These are phyloP conservation scores for Bombus terrestris DNA, from an alignment of 1,140 invertebrate genomes.

Conservation along the genomic window DNA sequence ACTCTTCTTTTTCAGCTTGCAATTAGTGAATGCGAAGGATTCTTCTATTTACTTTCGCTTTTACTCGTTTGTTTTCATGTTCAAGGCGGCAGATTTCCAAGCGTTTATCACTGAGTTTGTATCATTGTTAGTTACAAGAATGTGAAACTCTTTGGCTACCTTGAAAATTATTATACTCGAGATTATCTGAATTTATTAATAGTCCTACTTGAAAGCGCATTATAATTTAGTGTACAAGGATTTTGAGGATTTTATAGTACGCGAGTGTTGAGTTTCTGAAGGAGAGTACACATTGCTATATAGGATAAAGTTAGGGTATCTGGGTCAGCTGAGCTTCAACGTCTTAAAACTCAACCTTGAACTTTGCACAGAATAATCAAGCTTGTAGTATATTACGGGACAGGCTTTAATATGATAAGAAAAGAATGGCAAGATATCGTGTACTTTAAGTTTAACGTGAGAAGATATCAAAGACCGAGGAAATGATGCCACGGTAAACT, in stretches of 20 bases:
- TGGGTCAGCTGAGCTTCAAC: background rate
- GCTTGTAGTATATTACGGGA: background rate
- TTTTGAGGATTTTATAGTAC: background rate
- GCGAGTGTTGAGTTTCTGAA: background rate
- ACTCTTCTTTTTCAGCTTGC: background rate
- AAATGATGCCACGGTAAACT: background rate
- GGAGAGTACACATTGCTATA: background rate
- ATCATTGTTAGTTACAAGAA: too few relatives aligned
- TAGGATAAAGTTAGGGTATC: background rate
- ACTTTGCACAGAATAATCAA: background rate
- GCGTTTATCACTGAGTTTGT: too few relatives aligned
- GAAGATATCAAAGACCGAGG: background rate
- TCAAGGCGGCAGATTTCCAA: background rate
- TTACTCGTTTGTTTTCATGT: rapidly evolving
- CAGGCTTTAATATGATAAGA: background rate
- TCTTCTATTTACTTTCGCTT: background rate
- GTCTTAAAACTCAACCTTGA: background rate
- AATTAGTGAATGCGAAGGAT: background rate
- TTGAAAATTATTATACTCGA: background rate
- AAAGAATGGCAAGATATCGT: background rate
- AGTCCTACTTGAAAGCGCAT: too few relatives aligned
- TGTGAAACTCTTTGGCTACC: too few relatives aligned
- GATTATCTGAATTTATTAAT: too few relatives aligned
- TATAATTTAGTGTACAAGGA: too few relatives aligned
- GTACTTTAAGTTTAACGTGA: too few relatives aligned